Conservation (phyloP, 2,888 invertebrate species). For the Hyles lineata region DNA sequence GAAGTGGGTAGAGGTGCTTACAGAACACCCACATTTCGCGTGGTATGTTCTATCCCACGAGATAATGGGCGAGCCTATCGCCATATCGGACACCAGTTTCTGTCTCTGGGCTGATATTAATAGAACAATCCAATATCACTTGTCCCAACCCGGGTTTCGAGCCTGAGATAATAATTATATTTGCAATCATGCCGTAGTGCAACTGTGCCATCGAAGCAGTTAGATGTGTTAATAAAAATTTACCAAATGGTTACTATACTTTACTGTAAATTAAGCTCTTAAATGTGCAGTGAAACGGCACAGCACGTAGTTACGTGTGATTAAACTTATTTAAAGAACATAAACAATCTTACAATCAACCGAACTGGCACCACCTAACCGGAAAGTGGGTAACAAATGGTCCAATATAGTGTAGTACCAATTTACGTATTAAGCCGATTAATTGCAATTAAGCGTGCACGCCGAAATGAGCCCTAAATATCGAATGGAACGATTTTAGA, state of each 20-base stretch:
- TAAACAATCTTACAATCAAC: slow-evolving; percentile 25
- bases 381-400: slow-evolving; percentile 50
- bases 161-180: too few species aligned
- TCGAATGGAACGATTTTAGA: slow-evolving; percentile 28
- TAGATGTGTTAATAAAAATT: too few species aligned
- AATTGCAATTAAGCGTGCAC: slow-evolving; percentile 47
- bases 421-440: slow-evolving; percentile 52
- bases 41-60: too few species aligned
- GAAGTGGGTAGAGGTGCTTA: too few species aligned
- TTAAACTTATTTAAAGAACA: slow-evolving; percentile 23
- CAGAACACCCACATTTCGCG: too few species aligned
- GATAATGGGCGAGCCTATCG: too few species aligned
- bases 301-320: background rate
- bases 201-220: too few species aligned
- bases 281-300: background rate
- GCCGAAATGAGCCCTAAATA: slow-evolving; percentile 35
- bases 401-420: slow-evolving; percentile 39
- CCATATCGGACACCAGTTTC: too few species aligned
- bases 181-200: too few species aligned
- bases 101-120: too few species aligned
- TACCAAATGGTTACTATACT: background rate
- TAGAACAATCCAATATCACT: too few species aligned
- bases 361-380: slow-evolving; percentile 33
- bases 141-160: too few species aligned
- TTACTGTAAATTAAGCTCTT: background rate